Percentiles rank a stretch among this genome's conserved stretches.
Conservation (phyloP, 2,113 vertebrate genomes). For the Chionodraco myersi region DNA sequence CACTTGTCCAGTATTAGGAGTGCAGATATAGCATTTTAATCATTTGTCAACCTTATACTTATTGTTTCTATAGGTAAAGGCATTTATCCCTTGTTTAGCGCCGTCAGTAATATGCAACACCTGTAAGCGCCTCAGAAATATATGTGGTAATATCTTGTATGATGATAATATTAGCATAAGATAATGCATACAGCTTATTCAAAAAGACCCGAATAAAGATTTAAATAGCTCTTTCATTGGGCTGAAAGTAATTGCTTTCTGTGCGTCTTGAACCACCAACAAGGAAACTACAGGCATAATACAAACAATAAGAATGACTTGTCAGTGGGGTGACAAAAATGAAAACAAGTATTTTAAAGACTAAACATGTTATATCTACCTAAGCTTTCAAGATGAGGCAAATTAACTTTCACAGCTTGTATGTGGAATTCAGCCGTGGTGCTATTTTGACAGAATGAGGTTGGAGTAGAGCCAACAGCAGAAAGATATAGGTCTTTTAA, state of each 20-base stretch:
- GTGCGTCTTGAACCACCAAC: slow-evolving; percentile 8
- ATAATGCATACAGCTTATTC: background rate
- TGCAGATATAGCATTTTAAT: background rate
- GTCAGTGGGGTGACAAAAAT: slow-evolving; percentile 15
- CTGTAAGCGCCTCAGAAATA: background rate
- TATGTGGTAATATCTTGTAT: background rate
- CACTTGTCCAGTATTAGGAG: no score
- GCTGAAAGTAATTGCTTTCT: slow-evolving; percentile 21
- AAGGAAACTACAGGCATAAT: background rate
- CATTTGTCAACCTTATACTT: background rate
- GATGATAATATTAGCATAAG: slow-evolving; percentile 13
- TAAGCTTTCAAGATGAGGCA: no score
- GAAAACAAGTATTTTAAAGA: background rate
- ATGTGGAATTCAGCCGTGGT: slow-evolving; percentile 11
- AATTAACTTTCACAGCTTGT: background rate
- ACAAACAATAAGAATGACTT: background rate
- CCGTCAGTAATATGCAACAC: background rate
- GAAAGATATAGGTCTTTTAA: slow-evolving; percentile 18
- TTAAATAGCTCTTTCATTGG: slow-evolving; percentile 14
- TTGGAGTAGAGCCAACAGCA: slow-evolving; percentile 23
- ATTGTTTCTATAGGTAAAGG: background rate
- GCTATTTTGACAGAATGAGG: slow-evolving; percentile 17
- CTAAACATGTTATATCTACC: background rate
- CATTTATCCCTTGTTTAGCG: background rate
- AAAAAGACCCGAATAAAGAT: background rate